phyloP scores from a whole-genome alignment of 2,888 invertebrate genomes.

The Teleogryllus oceanicus region DNA sequence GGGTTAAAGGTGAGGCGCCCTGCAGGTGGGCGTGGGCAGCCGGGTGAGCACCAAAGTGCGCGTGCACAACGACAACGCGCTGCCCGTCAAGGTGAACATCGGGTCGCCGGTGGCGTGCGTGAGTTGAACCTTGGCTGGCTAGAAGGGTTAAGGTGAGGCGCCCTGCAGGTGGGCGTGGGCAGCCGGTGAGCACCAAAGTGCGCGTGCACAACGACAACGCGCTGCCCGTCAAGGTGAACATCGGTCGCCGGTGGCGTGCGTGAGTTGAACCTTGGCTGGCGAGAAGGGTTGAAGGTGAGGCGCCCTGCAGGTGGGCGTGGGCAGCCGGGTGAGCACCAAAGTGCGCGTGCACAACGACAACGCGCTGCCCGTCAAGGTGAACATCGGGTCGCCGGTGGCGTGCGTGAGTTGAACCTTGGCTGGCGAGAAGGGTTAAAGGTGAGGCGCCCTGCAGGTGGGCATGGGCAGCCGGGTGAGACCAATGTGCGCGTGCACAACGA shows the following conservation, averaged over 20 bases:
- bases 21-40: background rate
- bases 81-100: background rate
- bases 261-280: too few relatives aligned
- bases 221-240: background rate
- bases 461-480: background rate
- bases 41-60: background rate
- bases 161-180: background rate
- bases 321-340: too few relatives aligned
- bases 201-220: background rate
- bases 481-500: background rate
- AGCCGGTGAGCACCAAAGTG: background rate
- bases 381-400: too few relatives aligned
- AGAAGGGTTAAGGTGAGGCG: too few relatives aligned
- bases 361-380: too few relatives aligned
- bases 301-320: background rate
- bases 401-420: too few relatives aligned
- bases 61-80: background rate
- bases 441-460: background rate
- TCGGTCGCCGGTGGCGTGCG: background rate
- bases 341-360: too few relatives aligned
- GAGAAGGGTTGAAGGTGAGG: too few relatives aligned
- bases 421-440: too few relatives aligned
- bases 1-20: too few relatives aligned
- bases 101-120: background rate
- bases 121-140: too few relatives aligned